phyloP scores from a whole-genome alignment of 2,113 vertebrate genomes.

The Casuarius casuarius region DNA sequence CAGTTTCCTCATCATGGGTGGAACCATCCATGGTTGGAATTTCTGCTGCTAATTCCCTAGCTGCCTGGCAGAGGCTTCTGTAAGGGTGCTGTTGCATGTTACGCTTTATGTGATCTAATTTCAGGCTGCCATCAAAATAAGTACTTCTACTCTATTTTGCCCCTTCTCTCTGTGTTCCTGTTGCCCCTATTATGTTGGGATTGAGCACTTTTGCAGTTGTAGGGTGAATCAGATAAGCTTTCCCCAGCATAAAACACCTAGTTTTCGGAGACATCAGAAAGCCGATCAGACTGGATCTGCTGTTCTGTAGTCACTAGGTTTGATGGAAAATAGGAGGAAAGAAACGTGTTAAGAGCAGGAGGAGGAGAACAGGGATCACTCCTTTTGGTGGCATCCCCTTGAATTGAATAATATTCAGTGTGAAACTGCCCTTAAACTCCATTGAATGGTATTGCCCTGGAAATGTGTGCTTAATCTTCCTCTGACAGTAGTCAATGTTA shows the following conservation, averaged over 20 bases:
- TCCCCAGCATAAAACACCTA: background rate
- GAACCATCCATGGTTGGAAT: constrained; percentile 53
- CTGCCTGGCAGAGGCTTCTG: background rate
- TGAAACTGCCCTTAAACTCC: background rate
- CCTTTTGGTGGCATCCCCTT: background rate
- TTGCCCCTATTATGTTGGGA: background rate
- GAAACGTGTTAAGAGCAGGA: background rate
- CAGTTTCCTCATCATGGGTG: constrained; percentile 57
- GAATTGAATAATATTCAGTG: background rate
- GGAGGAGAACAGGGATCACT: background rate
- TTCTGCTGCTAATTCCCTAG: constrained; percentile 24
- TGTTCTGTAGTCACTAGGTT: background rate
- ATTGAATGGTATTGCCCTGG: background rate
- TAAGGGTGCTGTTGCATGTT: background rate
- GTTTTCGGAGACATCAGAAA: background rate
- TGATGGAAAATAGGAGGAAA: background rate
- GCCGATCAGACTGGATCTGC: background rate
- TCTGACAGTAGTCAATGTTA: background rate
- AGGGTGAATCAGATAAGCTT: background rate
- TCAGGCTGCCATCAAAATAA: constrained; percentile 5
- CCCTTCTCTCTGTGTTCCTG: background rate
- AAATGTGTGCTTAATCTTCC: background rate
- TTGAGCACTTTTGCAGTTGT: background rate
- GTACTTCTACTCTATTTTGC: background rate
- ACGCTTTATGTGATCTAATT: background rate